Base-by-base conservation (phyloP, 2,888 invertebrate species). In the Tetanocera ferruginea region DNA sequence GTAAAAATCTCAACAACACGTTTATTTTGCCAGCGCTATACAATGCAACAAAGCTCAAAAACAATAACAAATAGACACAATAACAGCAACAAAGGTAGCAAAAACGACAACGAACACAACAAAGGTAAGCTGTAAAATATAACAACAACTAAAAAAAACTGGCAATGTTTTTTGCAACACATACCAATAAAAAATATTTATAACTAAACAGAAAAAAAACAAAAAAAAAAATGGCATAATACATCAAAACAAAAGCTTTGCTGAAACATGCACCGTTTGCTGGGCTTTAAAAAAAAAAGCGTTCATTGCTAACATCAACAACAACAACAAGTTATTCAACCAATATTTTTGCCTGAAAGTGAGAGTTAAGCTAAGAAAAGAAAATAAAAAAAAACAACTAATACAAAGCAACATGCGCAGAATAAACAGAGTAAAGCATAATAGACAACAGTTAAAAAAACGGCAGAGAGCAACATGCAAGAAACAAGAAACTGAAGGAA, bases 311-410 rank as follows among this genome's bases (percentile, higher is more conserved):
- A 64, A 5, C 25, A 64, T 34, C 51, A 51, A 60, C 25, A 19
- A 23, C 71, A 71, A 28, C 52, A 71, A 71, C 55, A 57, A 11
- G 25, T 19, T 17, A 70, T 23, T 52, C 55, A 71, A 14, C 14
- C 49, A 43, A 67, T 23, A 43, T 67, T 67, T 37, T 72, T 2
- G 57, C 57, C 43, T 57, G 72, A 72, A 72, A 72, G 72, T 72
- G 72, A 72, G 72, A 72, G 72, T 72, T 60, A 60, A 72, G 14
- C n/a, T 43, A 37, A 67, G 23, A 31, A 25, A 69, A 69, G 14
- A 34, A 34, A 19, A 60, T 25, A 60, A 34, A 28, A 51, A 6
- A 31, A 70, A 70, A 52, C 28, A 8, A 19, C 19, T 43, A 34
- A 67, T 23, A 1, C 17, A 51, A 25, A 25, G 6, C 14, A 70